Evolutionary conservation across 2,888 invertebrate genomes (phyloP), one percentile per base, ranked within the genome.

Genomic region (Orthonychiurus folsomi): DNA sequence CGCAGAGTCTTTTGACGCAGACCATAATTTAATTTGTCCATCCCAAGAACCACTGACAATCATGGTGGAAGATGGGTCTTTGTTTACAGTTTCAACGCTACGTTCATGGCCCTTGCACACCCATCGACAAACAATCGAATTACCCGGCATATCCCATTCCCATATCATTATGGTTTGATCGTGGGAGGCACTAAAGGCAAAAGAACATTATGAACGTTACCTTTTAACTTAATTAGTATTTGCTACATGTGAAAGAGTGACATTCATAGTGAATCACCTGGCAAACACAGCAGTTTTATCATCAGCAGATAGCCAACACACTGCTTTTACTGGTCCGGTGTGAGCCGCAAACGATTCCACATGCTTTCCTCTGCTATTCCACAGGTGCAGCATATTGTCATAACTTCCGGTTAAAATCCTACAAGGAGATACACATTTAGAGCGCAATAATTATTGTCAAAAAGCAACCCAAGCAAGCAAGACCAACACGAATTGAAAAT

Each of bases 31-130:
- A 5, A 96, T 78, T 80, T 88, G 86, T 50, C 86, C 89, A 75
- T 96, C 95, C 92, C 93, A 95, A 55, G 91, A 87, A 27, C 93
- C 95, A 3, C 92, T 92, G 3, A 89, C 91, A 73, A 88, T 79
- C 73, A 82, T 79, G 18, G 66, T 60, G 1, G 80, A 79, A 75
- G 86, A 84, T 0, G 84, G 82, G 70, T 87, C 87, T 0, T 91
- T 85, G 24, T 86, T 84, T 1, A 96, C 82, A 76, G 90, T 87
- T 76, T 97, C 95, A 1, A 99, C 84, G 62, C 91, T 91, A 73
- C 93, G 84, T 69, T 93, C 91, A 76, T 99, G 97, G 0, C 96
- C 94, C 67, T 88, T 85, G 73, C 93, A 89, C 2, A 88, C 83
- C 65, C 87, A 85, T 27, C 88, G 81, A 75, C 90, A 89, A 70